phyloP scores from a whole-genome alignment of 2,113 vertebrate genomes.

The Chlamydotis undulata region DNA sequence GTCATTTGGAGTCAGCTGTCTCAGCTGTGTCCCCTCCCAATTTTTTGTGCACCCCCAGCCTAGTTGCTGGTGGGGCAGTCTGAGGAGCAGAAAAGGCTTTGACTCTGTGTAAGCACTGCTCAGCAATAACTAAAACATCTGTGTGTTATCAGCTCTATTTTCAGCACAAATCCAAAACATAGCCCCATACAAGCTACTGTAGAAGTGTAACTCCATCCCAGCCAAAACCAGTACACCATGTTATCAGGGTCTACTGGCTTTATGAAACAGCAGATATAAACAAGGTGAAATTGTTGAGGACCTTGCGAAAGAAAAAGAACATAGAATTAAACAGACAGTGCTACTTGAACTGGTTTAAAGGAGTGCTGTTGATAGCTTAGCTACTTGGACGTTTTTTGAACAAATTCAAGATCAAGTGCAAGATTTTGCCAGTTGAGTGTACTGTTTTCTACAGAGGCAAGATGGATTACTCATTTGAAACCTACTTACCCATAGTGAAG shows the following conservation, averaged over 20 bases:
- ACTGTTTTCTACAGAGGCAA: background rate
- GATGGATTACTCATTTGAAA: background rate
- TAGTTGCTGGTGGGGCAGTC: fast-evolving
- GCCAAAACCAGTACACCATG: background rate
- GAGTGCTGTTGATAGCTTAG: background rate
- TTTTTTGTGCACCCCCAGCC: background rate
- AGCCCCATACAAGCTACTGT: background rate
- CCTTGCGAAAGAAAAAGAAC: background rate
- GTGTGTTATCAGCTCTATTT: background rate
- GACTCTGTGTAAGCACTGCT: background rate
- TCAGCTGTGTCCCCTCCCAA: background rate
- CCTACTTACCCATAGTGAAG: background rate
- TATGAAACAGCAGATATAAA: background rate
- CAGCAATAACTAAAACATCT: background rate
- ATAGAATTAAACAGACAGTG: background rate
- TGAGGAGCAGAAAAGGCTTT: background rate
- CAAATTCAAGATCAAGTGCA: background rate
- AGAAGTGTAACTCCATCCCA: background rate
- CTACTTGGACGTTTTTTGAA: background rate
- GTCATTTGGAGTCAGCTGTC: background rate
- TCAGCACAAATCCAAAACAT: background rate
- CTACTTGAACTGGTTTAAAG: background rate
- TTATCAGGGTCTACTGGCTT: background rate
- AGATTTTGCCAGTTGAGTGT: background rate
- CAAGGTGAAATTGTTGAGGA: background rate